A percentile compares a stretch with the other conserved stretches of the same genome.
Conservation (phyloP, 1,140 invertebrate genomes). For the Tribolium castaneum region DNA sequence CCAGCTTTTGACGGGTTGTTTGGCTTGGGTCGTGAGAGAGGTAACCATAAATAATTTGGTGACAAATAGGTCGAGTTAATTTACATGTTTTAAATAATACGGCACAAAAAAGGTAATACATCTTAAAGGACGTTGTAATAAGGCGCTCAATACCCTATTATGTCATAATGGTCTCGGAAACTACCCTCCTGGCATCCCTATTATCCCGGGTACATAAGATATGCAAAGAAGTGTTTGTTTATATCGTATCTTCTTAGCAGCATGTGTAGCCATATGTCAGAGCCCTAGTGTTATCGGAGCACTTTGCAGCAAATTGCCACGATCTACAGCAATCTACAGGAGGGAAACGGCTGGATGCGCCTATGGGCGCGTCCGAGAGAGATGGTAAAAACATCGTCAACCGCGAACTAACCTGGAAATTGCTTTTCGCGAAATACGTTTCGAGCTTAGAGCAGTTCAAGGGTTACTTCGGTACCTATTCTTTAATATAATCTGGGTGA, state of each 20-base stretch:
- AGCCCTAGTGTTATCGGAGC: conserved; percentile 58
- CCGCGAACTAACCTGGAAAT: conserved; percentile 58
- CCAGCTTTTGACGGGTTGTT: not conserved
- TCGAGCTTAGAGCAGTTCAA: conserved; percentile 51
- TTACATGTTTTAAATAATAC: conserved; percentile 40
- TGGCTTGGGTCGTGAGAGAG: not conserved
- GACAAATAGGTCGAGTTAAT: conserved; percentile 42
- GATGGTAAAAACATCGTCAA: conserved; percentile 51
- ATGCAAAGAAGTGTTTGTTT: conserved; percentile 62
- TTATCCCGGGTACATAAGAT: conserved; percentile 58
- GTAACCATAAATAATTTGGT: conserved; percentile 37
- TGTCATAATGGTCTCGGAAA: conserved; percentile 57
- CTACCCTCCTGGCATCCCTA: conserved; percentile 57
- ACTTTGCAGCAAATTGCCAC: conserved; percentile 60
- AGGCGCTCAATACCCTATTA: conserved; percentile 59
- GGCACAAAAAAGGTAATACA: conserved; percentile 23
- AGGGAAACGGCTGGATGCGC: not conserved
- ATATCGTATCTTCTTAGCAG: conserved; percentile 59
- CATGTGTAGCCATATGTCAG: conserved; percentile 61
- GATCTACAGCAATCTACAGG: conserved; percentile 54
- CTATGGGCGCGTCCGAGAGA: conserved; percentile 32
- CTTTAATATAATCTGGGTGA: conserved; percentile 49
- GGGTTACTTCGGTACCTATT: conserved; percentile 54
- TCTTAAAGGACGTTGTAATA: conserved; percentile 51
- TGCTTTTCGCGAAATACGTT: conserved; percentile 56